These are phyloP conservation scores for Autographa gamma DNA, from an alignment of 2,888 invertebrate species.

Conservation along the genomic window DNA sequence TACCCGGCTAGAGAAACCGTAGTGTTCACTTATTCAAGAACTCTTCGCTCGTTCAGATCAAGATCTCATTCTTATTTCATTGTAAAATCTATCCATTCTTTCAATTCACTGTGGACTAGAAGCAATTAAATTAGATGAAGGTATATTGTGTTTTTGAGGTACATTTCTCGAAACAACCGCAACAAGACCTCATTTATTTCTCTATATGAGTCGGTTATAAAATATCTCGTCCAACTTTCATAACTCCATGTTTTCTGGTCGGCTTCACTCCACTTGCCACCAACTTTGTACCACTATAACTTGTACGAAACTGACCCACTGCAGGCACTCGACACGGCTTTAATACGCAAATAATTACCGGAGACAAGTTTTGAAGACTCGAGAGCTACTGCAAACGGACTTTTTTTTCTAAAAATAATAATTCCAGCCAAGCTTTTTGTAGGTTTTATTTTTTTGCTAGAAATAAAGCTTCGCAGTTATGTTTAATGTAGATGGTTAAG, in stretches of 20 bases:
- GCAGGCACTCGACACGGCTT: conserved; percentile 61
- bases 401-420: conserved; percentile 45
- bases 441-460: conserved; percentile 35
- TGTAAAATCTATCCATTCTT: not conserved
- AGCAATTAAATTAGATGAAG: not conserved
- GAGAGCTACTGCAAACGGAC: conserved; percentile 39
- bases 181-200: not conserved
- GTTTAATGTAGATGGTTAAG: not conserved
- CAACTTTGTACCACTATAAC: conserved; percentile 61
- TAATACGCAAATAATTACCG: conserved; percentile 72
- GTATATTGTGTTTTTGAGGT: not conserved
- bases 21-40: conserved; percentile 5
- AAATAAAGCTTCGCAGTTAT: not conserved
- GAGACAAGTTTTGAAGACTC: conserved; percentile 58
- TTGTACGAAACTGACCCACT: conserved; percentile 66
- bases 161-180: not conserved
- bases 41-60: not conserved
- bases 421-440: conserved; percentile 28
- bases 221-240: conserved; percentile 37
- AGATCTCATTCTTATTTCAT: conserved; percentile 1
- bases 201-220: not conserved
- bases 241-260: conserved; percentile 32
- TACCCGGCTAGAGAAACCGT: not conserved
- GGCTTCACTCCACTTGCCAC: conserved; percentile 52
- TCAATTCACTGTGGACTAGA: not conserved